Evolutionary conservation across 2,888 invertebrate species (phyloP).

Genomic region (Blastobasis lacticolella): DNA sequence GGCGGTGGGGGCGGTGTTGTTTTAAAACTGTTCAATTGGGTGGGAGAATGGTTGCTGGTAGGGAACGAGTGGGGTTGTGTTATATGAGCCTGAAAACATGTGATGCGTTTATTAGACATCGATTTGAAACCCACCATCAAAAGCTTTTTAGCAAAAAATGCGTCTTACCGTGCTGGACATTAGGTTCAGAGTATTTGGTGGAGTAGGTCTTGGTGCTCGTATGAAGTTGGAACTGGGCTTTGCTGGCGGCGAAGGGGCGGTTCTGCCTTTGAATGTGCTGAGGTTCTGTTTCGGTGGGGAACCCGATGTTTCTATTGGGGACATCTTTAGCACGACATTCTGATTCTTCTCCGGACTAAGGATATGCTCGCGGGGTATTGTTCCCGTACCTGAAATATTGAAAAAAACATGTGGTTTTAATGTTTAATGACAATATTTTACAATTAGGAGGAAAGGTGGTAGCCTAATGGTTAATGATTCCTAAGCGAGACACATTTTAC

Average conservation of each 20-base stretch:
- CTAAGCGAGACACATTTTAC: too few relatives aligned
- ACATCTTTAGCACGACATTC: slow-evolving; percentile 84
- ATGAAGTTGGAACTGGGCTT: slow-evolving; percentile 65
- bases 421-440: too few relatives aligned
- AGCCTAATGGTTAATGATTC: too few relatives aligned
- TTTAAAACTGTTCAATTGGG: slow-evolving; percentile 43
- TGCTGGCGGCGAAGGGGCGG: slow-evolving; percentile 69
- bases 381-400: slow-evolving; percentile 45
- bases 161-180: slow-evolving; percentile 72
- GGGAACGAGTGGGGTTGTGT: slow-evolving; percentile 70
- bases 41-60: slow-evolving; percentile 55
- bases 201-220: slow-evolving; percentile 82
- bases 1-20: slow-evolving; percentile 88
- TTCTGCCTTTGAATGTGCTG: slow-evolving; percentile 80
- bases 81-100: slow-evolving; percentile 73
- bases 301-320: slow-evolving; percentile 76
- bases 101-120: slow-evolving; percentile 43
- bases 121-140: slow-evolving; percentile 18
- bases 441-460: too few relatives aligned
- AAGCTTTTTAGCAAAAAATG: slow-evolving; percentile 12
- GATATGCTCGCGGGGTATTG: slow-evolving; percentile 53
- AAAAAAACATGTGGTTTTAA: too few relatives aligned
- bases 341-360: slow-evolving; percentile 67
- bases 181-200: slow-evolving; percentile 88
- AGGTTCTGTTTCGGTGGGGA: slow-evolving; percentile 70